Evolutionary conservation across 1,140 invertebrate genomes (phyloP).

Genomic region (Forficula auricularia): DNA sequence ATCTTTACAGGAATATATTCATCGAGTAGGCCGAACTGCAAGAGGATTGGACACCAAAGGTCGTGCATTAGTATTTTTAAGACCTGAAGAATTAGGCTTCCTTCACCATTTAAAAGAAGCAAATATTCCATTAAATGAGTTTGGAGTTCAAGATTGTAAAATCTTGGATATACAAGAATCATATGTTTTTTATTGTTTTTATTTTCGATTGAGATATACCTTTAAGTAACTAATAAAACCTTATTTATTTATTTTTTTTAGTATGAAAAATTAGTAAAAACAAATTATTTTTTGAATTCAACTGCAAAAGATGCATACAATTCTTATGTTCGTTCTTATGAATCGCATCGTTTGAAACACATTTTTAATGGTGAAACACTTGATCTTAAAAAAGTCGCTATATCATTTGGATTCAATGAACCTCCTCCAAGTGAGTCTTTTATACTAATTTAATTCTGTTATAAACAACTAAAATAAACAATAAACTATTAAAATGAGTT

Average conservation of each 20-base stretch:
- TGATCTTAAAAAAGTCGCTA: slow-evolving; percentile 71
- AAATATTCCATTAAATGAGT: slow-evolving; percentile 89
- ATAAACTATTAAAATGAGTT: background rate
- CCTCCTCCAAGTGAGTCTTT: slow-evolving; percentile 68
- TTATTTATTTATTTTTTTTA: slow-evolving; percentile 32
- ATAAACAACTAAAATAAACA: background rate
- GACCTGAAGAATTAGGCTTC: slow-evolving; percentile 90
- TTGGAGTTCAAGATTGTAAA: slow-evolving; percentile 96
- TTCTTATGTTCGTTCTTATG: slow-evolving; percentile 87
- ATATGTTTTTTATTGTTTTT: slow-evolving; percentile 36
- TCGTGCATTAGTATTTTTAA: slow-evolving; percentile 80
- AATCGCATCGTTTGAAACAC: slow-evolving; percentile 89
- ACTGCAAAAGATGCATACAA: slow-evolving; percentile 96
- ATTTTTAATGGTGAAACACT: slow-evolving; percentile 89
- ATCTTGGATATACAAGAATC: slow-evolving; percentile 85
- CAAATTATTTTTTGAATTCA: slow-evolving; percentile 88
- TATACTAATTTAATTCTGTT: slow-evolving; percentile 1
- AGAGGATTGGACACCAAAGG: slow-evolving; percentile 80
- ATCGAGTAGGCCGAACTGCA: slow-evolving; percentile 91
- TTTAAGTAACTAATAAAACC: background rate
- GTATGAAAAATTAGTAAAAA: slow-evolving; percentile 86
- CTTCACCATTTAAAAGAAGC: slow-evolving; percentile 86
- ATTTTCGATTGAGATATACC: background rate
- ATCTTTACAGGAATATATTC: slow-evolving; percentile 64
- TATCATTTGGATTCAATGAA: slow-evolving; percentile 86